A percentile compares a stretch with the other conserved stretches of the same genome.
These are phyloP conservation scores for Drosophila pallidifrons DNA, from an alignment of 1,140 invertebrate species.

Conservation along the genomic window DNA sequence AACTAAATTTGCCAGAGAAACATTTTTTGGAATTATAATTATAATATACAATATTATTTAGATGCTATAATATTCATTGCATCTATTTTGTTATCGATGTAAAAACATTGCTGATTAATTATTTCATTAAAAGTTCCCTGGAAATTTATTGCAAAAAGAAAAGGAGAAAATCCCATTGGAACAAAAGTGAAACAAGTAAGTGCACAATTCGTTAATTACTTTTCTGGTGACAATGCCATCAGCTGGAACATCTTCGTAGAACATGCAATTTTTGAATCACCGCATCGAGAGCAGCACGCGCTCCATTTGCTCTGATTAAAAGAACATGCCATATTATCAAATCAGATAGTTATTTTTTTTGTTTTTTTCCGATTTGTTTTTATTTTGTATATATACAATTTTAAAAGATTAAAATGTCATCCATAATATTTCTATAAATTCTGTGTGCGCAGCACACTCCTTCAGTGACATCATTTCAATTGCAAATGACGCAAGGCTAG, in stretches of 20 bases:
- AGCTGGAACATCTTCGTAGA: not conserved
- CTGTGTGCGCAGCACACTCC: slow-evolving; percentile 41
- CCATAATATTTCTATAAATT: not conserved
- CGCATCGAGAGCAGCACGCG: slow-evolving; percentile 6
- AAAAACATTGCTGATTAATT: too few relatives aligned
- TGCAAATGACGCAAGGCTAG: slow-evolving; percentile 54
- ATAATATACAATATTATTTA: too few relatives aligned
- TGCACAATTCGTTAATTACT: slow-evolving; percentile 2
- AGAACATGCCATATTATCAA: slow-evolving; percentile 10
- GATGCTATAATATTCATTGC: too few relatives aligned
- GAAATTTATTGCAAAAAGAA: slow-evolving; percentile 6
- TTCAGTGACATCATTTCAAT: slow-evolving; percentile 51
- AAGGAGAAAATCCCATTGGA: not conserved
- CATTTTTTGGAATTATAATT: too few relatives aligned
- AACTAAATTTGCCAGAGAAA: too few relatives aligned
- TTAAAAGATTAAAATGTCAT: slow-evolving; percentile 17
- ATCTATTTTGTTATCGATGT: too few relatives aligned
- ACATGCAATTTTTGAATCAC: slow-evolving; percentile 5
- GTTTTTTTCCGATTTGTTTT: not conserved
- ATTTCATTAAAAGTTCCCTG: not conserved
- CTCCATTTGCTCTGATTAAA: slow-evolving; percentile 11
- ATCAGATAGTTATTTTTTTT: slow-evolving; percentile 10
- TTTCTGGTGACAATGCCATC: slow-evolving; percentile 13
- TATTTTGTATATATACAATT: not conserved
- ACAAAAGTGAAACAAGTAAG: slow-evolving; percentile 33